Percentiles rank a stretch among this genome's conserved stretches.
These are phyloP conservation scores for Tenthredo amoena DNA, from an alignment of 2,888 invertebrate genomes.

Conservation along the genomic window DNA sequence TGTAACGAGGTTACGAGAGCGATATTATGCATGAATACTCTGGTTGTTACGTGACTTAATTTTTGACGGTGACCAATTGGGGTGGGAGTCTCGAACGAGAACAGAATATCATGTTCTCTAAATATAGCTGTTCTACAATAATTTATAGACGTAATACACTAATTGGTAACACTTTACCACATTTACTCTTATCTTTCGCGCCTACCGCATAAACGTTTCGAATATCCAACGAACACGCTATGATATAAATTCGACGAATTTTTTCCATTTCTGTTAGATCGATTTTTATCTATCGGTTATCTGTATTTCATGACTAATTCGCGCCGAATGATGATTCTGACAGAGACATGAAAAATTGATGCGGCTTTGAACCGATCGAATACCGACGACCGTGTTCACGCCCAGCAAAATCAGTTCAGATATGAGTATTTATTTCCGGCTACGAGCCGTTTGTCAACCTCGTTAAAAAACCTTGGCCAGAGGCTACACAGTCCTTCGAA, in stretches of 20 bases:
- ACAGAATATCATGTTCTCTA: background rate
- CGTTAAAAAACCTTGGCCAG: background rate
- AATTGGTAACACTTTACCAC: background rate
- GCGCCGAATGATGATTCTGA: background rate
- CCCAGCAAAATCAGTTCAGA: background rate
- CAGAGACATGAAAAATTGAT: background rate
- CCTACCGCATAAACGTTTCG: background rate
- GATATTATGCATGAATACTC: conserved; percentile 33
- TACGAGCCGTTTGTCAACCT: background rate
- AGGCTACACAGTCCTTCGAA: background rate
- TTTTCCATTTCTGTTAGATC: background rate
- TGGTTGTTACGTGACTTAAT: conserved; percentile 15
- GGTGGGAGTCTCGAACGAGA: conserved; percentile 22
- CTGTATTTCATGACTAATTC: background rate
- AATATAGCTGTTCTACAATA: background rate
- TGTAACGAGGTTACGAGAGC: conserved; percentile 20
- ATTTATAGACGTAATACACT: background rate
- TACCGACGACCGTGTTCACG: background rate
- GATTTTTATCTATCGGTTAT: background rate
- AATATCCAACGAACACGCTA: background rate
- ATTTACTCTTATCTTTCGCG: background rate
- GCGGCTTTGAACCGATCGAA: background rate
- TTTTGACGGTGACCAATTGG: conserved; percentile 22
- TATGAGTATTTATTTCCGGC: conserved; percentile 3
- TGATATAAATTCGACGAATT: background rate